Percentiles rank a stretch among this genome's conserved stretches.
phyloP scores from a whole-genome alignment of 2,113 vertebrate genomes.

The Merops nubicus region DNA sequence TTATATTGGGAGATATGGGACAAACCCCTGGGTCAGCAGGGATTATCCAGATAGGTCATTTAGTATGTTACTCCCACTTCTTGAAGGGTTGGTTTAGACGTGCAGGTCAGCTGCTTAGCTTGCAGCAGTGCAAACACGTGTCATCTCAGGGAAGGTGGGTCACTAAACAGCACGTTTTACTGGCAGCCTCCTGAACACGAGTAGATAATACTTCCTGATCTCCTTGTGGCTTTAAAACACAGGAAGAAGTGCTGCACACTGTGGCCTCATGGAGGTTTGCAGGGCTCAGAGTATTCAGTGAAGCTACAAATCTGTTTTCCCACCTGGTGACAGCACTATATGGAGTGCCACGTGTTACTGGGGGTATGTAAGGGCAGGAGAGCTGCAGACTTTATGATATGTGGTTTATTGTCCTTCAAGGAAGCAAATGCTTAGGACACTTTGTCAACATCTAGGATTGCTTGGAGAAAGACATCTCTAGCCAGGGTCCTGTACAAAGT shows the following conservation, averaged over 20 bases:
- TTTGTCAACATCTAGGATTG: background rate
- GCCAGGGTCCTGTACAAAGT: background rate
- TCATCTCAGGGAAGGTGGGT: background rate
- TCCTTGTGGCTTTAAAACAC: background rate
- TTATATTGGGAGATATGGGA: background rate
- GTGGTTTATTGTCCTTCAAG: background rate
- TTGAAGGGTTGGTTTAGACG: background rate
- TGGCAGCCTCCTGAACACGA: background rate
- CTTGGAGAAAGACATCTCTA: background rate
- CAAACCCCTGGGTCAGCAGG: background rate
- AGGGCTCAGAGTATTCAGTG: background rate
- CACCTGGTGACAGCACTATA: background rate
- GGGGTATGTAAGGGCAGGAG: background rate
- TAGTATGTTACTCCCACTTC: background rate
- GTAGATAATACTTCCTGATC: slow-evolving; percentile 18
- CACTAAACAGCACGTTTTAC: background rate
- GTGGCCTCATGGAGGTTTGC: background rate
- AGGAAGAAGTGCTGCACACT: background rate
- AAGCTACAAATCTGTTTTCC: background rate
- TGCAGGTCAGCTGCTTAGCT: background rate
- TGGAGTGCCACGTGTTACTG: background rate
- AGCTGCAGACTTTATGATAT: background rate
- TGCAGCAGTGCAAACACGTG: background rate
- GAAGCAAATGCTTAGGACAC: background rate
- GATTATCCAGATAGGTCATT: background rate